Percentiles rank a stretch among this genome's conserved stretches.
phyloP scores from a whole-genome alignment of 2,888 invertebrate species.

The Hybos culiciformis region DNA sequence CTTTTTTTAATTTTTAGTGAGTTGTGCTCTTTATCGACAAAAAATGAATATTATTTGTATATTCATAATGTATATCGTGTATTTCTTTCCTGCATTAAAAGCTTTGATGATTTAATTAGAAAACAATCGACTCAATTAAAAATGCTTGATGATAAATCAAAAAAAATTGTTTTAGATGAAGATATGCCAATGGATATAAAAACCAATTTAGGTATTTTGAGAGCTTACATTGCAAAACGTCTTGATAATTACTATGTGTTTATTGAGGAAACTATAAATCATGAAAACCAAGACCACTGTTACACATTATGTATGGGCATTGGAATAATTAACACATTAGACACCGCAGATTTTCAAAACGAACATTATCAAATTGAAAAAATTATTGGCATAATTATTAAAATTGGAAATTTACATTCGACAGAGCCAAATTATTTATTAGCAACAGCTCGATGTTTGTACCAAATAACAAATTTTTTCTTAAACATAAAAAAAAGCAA shows the following conservation, averaged over 20 bases:
- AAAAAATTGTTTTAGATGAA: slow-evolving; percentile 34
- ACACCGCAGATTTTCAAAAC: slow-evolving; percentile 19
- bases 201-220: slow-evolving; percentile 45
- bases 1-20: slow-evolving; percentile 14
- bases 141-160: slow-evolving; percentile 15
- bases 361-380: slow-evolving; percentile 16
- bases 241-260: slow-evolving; percentile 25
- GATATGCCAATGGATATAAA: slow-evolving; percentile 52
- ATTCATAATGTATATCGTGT: slow-evolving; percentile 36
- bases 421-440: slow-evolving; percentile 25
- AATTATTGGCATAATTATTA: slow-evolving; percentile 19
- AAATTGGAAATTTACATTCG: slow-evolving; percentile 18
- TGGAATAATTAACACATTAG: slow-evolving; percentile 26
- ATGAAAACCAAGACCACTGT: slow-evolving; percentile 14
- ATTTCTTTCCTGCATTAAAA: slow-evolving; percentile 31
- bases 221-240: slow-evolving; percentile 37
- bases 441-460: slow-evolving; percentile 23
- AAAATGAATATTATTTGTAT: slow-evolving; percentile 28
- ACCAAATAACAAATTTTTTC: slow-evolving; percentile 22
- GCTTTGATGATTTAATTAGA: slow-evolving; percentile 26
- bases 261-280: slow-evolving; percentile 6
- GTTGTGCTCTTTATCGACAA: slow-evolving; percentile 27
- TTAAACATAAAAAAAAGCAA: too few species aligned
- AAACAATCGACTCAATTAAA: neutral
- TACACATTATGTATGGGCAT: slow-evolving; percentile 22